Evolutionary conservation across 1,140 invertebrate species (phyloP), one percentile per base, ranked within the genome.

Genomic region (Zaprionus davidi): DNA sequence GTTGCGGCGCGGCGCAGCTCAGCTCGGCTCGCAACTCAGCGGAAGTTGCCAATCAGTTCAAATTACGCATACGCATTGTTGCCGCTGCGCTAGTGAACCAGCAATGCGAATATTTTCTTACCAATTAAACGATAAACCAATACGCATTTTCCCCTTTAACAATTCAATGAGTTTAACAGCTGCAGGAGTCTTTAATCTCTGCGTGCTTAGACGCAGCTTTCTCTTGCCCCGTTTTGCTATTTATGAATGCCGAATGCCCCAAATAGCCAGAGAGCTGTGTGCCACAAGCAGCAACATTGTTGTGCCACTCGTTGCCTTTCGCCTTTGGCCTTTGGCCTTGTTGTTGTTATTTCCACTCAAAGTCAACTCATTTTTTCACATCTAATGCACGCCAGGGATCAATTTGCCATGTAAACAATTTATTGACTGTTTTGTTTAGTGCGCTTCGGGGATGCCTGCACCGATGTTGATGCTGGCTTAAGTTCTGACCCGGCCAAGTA

Each of bases 371-470:
- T 91, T 91, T 91, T 85, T 91, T 74, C 84, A 91, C 88, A 88
- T 90, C 83, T 91, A 91, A 91, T 91, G 83, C 81, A 79, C 88
- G 81, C 88, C 81, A 60, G 88, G 88, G 88, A 91, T 85, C 88
- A 91, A 91, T 91, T 91, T 90, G 90, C 83, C 75, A 85, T 91
- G 81, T 90, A 86, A 86, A 90, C 87, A 90, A 91, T 91, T 90
- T 90, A 90, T 90, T 90, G 86, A 90, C 81, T 90, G 77, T 86
- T 86, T 86, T 78, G 79, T 86, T 90, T 86, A 90, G 86, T 90
- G 82, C 77, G 86, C 86, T 90, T 87, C 82, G 86, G 86, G 86
- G 86, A 90, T 86, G 85, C 68, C 76, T 81, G 62, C 51, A 41
- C 13, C 38, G 38, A 2, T n/a, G 36, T 28, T 34, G 11, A 56